phyloP scores from a whole-genome alignment of 2,888 invertebrate species.

The Tiliacea citrago region DNA sequence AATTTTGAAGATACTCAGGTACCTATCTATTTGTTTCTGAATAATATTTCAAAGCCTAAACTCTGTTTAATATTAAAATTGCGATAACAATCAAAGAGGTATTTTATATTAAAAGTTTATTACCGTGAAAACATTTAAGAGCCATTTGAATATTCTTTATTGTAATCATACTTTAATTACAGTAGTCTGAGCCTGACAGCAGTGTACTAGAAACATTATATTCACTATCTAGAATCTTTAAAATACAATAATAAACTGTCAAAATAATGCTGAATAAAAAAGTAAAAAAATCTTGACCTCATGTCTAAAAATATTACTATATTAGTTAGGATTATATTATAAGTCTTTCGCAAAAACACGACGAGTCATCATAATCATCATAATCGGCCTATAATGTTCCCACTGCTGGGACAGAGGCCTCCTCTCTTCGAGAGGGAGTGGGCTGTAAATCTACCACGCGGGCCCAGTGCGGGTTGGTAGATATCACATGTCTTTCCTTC shows the following conservation, averaged over 20 bases:
- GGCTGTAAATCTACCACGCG: too few relatives aligned
- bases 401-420: too few relatives aligned
- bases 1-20: background rate
- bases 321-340: too few relatives aligned
- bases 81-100: slow-evolving; percentile 9
- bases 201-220: slow-evolving; percentile 16
- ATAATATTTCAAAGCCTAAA: background rate
- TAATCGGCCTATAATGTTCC: too few relatives aligned
- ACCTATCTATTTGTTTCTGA: background rate
- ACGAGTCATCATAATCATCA: too few relatives aligned
- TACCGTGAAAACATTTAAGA: slow-evolving; percentile 47
- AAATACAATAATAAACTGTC: background rate
- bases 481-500: too few relatives aligned
- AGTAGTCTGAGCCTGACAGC: slow-evolving; percentile 3
- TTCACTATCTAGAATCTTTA: background rate
- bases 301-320: too few relatives aligned
- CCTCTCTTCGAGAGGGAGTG: too few relatives aligned
- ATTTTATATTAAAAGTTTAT: slow-evolving; percentile 46
- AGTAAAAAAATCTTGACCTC: background rate
- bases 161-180: slow-evolving; percentile 11
- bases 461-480: too few relatives aligned
- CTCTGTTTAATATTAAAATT: background rate
- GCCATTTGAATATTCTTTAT: slow-evolving; percentile 24
- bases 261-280: background rate
- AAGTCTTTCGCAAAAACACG: background rate